Evolutionary conservation across 2,113 vertebrate species (phyloP), one percentile per base, ranked within the genome.

Genomic region (Kryptolebias marmoratus): DNA sequence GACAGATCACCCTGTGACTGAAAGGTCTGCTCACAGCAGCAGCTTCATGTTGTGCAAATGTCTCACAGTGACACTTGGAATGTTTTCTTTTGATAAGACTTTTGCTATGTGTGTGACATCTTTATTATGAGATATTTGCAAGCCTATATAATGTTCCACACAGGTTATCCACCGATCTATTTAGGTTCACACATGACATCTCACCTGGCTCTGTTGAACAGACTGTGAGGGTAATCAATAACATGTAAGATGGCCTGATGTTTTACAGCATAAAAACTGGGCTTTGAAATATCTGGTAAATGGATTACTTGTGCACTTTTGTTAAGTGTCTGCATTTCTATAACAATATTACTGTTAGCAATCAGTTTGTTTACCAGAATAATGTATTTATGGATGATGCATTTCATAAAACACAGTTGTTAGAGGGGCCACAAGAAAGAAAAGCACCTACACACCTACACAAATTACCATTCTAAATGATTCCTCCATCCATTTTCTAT

Each of bases 1-100:
- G 77, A 81, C 64, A 69, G 75, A 81, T 86, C 73, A 72, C 72
- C 66, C 70, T 68, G 67, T 67, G 84, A 84, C 63, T 73, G 76
- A 71, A 66, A 64, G 75, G 59, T 79, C 80, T 85, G 76, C 84
- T 87, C 77, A 59, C 76, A 81, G 79, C 75, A 71, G 83, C 63
- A 62, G 71, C 48, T 68, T 71, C 45, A 18, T 83, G 73, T 80
- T 90, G 81, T 68, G 52, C 84, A 81, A 76, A 68, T 70, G 75
- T 88, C 68, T 82, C 80, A 18, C 73, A 74, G 76, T 69, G 59
- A 71, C 71, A 69, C 56, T 39, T n/a, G 39, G 31, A 66, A 83
- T 75, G 72, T 66, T 72, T 65, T 75, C 44, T 62, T 71, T 8
- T 18, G 49, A 74, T 45, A 69, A 14, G 30, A 52, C 32, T 45